Conservation (phyloP, 1,140 invertebrate species). For the Ganaspis sp. region DNA sequence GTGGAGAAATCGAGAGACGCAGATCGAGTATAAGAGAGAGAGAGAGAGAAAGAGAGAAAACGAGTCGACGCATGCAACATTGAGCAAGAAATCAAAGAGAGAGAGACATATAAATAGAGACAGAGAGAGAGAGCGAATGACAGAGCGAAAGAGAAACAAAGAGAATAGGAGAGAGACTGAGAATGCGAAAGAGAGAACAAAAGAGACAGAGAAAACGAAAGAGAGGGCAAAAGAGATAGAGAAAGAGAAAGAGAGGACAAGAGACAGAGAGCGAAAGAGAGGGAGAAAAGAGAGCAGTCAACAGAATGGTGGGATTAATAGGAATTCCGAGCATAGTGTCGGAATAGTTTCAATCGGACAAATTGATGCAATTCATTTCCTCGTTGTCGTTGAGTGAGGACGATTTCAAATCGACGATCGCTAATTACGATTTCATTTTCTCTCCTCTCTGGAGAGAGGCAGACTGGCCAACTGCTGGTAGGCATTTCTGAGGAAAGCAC, state of each 20-base stretch:
- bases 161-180: too few relatives aligned
- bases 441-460: not conserved
- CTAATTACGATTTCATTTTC: conserved; percentile 62
- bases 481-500: not conserved
- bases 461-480: not conserved
- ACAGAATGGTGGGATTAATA: conserved; percentile 59
- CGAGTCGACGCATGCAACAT: too few relatives aligned
- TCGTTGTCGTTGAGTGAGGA: conserved; percentile 45
- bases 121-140: too few relatives aligned
- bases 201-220: conserved; percentile 31
- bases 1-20: not conserved
- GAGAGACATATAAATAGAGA: too few relatives aligned
- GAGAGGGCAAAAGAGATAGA: conserved; percentile 38
- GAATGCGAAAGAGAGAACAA: conserved; percentile 40
- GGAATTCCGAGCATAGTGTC: conserved; percentile 69
- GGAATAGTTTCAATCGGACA: conserved; percentile 69
- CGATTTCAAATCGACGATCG: conserved; percentile 47
- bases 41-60: conserved; percentile 32
- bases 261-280: conserved; percentile 38
- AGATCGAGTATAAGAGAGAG: conserved; percentile 40
- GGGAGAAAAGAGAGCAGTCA: conserved; percentile 36
- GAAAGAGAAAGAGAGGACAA: conserved; percentile 36
- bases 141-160: too few relatives aligned
- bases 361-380: conserved; percentile 69
- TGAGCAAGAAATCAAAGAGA: too few relatives aligned